A percentile compares a stretch with the other conserved stretches of the same genome.
Evolutionary conservation across 1,140 invertebrate genomes (phyloP).

Genomic region (Diprion similis): DNA sequence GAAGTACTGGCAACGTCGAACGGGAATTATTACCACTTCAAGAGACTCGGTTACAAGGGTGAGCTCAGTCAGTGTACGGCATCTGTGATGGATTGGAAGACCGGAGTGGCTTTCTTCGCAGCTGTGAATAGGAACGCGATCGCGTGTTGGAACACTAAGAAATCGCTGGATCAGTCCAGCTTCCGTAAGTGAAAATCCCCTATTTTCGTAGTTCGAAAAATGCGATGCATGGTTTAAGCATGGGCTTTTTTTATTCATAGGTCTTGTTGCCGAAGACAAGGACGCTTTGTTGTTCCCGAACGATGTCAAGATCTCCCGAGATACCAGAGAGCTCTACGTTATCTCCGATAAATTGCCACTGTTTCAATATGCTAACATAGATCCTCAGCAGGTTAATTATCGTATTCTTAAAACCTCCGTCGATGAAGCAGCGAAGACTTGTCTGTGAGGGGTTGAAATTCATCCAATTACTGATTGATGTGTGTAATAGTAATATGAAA

Average conservation of each 20-base stretch:
- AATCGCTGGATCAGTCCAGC: conserved; percentile 57
- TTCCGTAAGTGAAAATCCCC: conserved; percentile 44
- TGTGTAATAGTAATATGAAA: too few relatives aligned
- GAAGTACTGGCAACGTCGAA: conserved; percentile 63
- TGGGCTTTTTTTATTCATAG: conserved; percentile 36
- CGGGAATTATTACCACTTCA: conserved; percentile 46
- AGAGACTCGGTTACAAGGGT: conserved; percentile 68
- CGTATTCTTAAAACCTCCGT: conserved; percentile 67
- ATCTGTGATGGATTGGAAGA: conserved; percentile 66
- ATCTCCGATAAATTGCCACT: conserved; percentile 71
- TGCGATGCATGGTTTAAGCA: not conserved
- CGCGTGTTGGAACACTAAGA: conserved; percentile 74
- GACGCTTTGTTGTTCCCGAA: conserved; percentile 57
- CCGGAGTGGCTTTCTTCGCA: conserved; percentile 70
- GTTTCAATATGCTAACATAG: conserved; percentile 67
- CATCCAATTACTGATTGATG: too few relatives aligned
- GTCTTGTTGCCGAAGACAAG: conserved; percentile 45
- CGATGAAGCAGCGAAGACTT: conserved; percentile 52
- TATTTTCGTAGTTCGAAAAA: not conserved
- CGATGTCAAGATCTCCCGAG: conserved; percentile 48
- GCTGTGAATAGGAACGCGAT: conserved; percentile 72
- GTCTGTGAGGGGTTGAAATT: not conserved
- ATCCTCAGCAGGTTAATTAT: conserved; percentile 68
- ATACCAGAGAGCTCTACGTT: conserved; percentile 66
- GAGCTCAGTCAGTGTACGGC: conserved; percentile 62